Conservation (phyloP, 2,113 vertebrate genomes). For the Sphyrna mokarran region DNA sequence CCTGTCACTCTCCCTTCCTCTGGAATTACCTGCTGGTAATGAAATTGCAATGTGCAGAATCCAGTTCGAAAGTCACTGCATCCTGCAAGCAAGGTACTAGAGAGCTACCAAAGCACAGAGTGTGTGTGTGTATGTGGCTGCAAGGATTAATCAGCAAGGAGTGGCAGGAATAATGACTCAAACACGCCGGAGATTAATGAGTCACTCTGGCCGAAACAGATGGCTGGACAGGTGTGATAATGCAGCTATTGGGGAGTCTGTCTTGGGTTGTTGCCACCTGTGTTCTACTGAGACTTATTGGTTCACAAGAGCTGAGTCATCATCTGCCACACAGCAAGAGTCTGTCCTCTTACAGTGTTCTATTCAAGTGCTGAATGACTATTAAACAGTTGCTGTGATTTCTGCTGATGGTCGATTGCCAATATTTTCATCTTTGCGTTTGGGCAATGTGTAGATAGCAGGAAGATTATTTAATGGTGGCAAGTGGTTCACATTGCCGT, state of each 20-base stretch:
- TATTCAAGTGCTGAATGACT: neutral
- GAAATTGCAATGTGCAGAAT: neutral
- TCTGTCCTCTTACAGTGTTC: conserved; percentile 28
- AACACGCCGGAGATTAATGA: conserved; percentile 15
- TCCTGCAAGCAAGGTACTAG: neutral
- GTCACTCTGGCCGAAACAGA: conserved; percentile 27
- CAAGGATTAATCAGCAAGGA: conserved; percentile 32
- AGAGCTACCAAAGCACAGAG: neutral
- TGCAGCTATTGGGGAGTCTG: conserved; percentile 24
- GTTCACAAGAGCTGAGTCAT: neutral
- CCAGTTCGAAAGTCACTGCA: neutral
- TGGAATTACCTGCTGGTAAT: neutral
- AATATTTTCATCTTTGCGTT: neutral
- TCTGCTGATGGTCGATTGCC: neutral
- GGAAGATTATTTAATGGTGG: neutral
- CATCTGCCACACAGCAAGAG: conserved; percentile 20
- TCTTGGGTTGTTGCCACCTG: conserved; percentile 11
- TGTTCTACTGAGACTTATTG: neutral
- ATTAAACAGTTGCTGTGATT: neutral
- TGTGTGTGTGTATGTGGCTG: neutral
- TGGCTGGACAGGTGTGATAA: conserved; percentile 39
- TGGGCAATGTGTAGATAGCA: neutral
- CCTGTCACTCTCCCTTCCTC: neutral
- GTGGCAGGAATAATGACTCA: conserved; percentile 7
- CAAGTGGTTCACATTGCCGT: too few species aligned